Evolutionary conservation across 1,140 invertebrate genomes (phyloP), one percentile per base, ranked within the genome.

Genomic region (Drosophila kohkoa): DNA sequence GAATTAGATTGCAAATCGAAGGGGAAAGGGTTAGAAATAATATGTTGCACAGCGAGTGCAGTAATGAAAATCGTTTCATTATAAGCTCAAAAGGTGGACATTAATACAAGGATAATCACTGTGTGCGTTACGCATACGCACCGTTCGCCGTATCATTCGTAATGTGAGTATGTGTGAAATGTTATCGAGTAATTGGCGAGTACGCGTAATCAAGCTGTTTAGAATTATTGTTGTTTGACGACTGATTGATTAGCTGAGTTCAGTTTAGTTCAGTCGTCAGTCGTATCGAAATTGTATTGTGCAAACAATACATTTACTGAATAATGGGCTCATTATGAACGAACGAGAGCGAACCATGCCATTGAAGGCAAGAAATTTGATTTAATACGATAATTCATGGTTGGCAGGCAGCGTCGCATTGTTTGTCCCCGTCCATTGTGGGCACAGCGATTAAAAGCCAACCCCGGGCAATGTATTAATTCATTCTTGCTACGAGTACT

Each of bases 351-450:
- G 20, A 25, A 25, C 5, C 20, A 1, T 15, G 5, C 46, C 1
- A 51, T 63, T 28, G 15, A 30, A 46, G 28, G 5, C 13, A 45
- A 58, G 45, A 25, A n/a, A 13, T 43, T 28, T 41, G n/a, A 11
- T 55, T 63, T 49, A 57, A 66, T 66, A 43, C 59, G 35, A 67
- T 73, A 58, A 67, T 67, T 54, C 28, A 60, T 35, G 70, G 45
- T 43, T n/a, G n/a, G 41, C 41, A 3, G 7, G 41, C 41, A 3
- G 7, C 8, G 10, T 10, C 7, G 38, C 38, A 32, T 32, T 32
- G 30, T 32, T 32, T 32, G 30, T 32, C 30, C 30, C 7, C 8
- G 38, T 11, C 38, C 38, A 41, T 41, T 41, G 38, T 41, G 38
- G 10, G 11, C 10, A 41, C 10, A 41, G 11, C 41, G 41, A 43